A percentile compares a stretch with the other conserved stretches of the same genome.
Conservation (phyloP, 2,113 vertebrate species). For the Oreochromis aureus region DNA sequence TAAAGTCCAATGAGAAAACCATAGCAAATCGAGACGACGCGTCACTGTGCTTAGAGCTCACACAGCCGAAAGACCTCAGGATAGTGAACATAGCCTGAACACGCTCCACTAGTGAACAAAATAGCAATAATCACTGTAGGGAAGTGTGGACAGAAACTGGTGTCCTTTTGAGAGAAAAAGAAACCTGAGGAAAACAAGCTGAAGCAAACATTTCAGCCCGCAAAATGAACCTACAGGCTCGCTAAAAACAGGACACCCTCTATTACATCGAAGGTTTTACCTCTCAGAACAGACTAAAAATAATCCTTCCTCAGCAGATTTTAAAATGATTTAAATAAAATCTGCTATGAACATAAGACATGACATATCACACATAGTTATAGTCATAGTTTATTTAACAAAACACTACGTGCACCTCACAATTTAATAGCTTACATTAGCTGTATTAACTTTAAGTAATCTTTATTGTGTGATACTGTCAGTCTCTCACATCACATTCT, state of each 20-base stretch:
- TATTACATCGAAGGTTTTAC: not conserved
- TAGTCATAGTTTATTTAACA: not conserved
- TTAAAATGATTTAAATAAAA: not conserved
- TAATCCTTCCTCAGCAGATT: not conserved
- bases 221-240: not conserved
- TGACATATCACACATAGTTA: not conserved
- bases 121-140: not conserved
- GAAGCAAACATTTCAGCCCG: not conserved
- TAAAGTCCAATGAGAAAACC: constrained; percentile 88
- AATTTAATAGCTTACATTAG: not conserved
- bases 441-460: not conserved
- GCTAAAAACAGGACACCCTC: not conserved
- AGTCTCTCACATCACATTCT: not conserved
- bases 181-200: not conserved
- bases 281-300: not conserved
- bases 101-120: constrained; percentile 77
- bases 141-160: not conserved
- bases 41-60: constrained; percentile 69
- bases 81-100: constrained; percentile 86
- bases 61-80: constrained; percentile 83
- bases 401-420: not conserved
- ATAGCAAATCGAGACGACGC: constrained; percentile 83
- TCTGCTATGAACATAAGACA: not conserved
- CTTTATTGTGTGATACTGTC: not conserved
- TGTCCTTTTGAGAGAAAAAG: not conserved